Base-by-base conservation (phyloP, 2,797 vertebrate genomes). In the Thunnus albacares region DNA sequence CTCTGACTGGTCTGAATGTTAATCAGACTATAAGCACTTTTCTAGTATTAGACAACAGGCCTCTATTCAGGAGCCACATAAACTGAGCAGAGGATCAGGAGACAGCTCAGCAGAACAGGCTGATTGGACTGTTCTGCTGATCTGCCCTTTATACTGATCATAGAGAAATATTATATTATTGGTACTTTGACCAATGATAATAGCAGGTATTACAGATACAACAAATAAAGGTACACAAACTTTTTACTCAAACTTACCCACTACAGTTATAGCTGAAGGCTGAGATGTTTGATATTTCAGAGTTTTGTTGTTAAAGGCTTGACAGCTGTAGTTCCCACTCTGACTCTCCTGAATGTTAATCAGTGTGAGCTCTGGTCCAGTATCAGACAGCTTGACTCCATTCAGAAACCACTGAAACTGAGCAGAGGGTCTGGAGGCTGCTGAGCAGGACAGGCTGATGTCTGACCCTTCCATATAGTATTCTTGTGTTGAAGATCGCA, bases 281-380 rank as follows among this genome's bases (percentile, higher is more conserved):
- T 35, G 38, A 75, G 92, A 92, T n/a, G 41, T 24, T 38, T 66
- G 1, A 53, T 78, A 53, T 82, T 52, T 90, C 64, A 56, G 26
- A 38, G 87, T 95, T 75, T 26, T 89, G 14, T 0, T 67, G 73
- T 94, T 95, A 38, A 59, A 79, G 15, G 90, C 84, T 77, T 24
- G 64, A 76, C 94, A 93, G 88, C 57, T 91, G 89, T 94, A 94
- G 71, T 68, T 87, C 3, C 91, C 93, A 74, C 83, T 91, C 3
- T 92, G 79, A 69, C 0, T 75, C 49, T 6, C 12, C n/a, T 85
- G 62, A 66, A 89, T 28, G 51, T 89, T 77, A 0, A 2, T 17
- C 53, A 94, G 80, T 15, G 1, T 56, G 43, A 93, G 81, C 17
- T 90, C 71, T 74, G 35, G 56, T 64, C 65, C 86, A 11, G 30